Evolutionary conservation across 2,888 invertebrate species (phyloP).

Genomic region (Drosophila dives): DNA sequence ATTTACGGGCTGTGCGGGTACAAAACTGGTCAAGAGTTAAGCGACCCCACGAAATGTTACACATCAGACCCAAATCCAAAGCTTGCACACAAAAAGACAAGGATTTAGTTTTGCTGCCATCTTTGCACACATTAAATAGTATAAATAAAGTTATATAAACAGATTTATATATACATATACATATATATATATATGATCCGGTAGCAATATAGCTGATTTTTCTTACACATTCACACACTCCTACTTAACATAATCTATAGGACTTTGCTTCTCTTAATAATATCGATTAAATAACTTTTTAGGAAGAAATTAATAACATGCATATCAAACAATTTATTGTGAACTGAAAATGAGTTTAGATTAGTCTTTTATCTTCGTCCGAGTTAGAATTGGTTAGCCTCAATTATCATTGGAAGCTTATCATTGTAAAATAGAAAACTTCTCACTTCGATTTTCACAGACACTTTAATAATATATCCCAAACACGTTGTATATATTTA

Average conservation of each 20-base stretch:
- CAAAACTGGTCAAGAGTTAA: too few species aligned
- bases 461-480: neutral
- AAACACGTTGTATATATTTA: neutral
- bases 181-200: too few species aligned
- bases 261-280: neutral
- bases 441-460: neutral
- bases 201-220: too few species aligned
- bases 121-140: too few species aligned
- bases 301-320: neutral
- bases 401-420: neutral
- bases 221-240: too few species aligned
- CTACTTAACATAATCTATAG: neutral
- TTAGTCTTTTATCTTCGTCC: neutral
- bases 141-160: too few species aligned
- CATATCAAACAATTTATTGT: neutral
- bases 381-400: neutral
- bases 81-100: too few species aligned
- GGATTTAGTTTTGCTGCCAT: too few species aligned
- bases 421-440: neutral
- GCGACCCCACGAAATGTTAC: too few species aligned
- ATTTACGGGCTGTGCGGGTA: too few species aligned
- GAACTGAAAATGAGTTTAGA: neutral
- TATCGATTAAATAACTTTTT: neutral
- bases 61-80: too few species aligned
- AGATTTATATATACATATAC: too few species aligned